These are phyloP conservation scores for Percina caprodes DNA, from an alignment of 2,113 vertebrate species.

Conservation along the genomic window DNA sequence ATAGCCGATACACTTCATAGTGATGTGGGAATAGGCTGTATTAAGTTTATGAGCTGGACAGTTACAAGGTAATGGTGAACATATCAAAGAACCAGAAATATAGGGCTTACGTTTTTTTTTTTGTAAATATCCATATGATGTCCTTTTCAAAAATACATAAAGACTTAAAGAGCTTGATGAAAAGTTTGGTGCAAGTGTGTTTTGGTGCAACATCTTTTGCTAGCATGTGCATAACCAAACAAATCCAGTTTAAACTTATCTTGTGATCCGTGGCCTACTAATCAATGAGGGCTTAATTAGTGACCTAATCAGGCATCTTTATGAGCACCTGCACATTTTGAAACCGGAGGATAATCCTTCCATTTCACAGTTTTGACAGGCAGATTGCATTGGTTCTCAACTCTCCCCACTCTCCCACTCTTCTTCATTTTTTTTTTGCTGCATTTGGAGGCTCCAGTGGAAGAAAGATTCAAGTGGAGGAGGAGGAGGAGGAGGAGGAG, in stretches of 20 bases:
- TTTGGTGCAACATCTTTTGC: constrained; percentile 3
- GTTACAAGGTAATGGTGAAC: not conserved
- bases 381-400: constrained; percentile 30
- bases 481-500: constrained; percentile 67
- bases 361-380: constrained; percentile 42
- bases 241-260: constrained; percentile 24
- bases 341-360: not conserved
- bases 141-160: not conserved
- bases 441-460: constrained; percentile 69
- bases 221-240: constrained; percentile 14
- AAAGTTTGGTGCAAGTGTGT: constrained; percentile 58
- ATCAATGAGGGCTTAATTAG: constrained; percentile 60
- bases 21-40: constrained; percentile 50
- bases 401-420: constrained; percentile 17
- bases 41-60: constrained; percentile 49
- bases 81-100: not conserved
- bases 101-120: constrained; percentile 7
- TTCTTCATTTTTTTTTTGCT: constrained; percentile 24
- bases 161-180: constrained; percentile 36
- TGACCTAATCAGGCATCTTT: constrained; percentile 30
- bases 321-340: constrained; percentile 30
- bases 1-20: constrained; percentile 54
- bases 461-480: constrained; percentile 74
- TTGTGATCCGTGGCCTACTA: constrained; percentile 30
- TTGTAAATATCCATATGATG: not conserved